Conservation (phyloP, 2,888 invertebrate genomes). For the Cartodere bifasciata region DNA sequence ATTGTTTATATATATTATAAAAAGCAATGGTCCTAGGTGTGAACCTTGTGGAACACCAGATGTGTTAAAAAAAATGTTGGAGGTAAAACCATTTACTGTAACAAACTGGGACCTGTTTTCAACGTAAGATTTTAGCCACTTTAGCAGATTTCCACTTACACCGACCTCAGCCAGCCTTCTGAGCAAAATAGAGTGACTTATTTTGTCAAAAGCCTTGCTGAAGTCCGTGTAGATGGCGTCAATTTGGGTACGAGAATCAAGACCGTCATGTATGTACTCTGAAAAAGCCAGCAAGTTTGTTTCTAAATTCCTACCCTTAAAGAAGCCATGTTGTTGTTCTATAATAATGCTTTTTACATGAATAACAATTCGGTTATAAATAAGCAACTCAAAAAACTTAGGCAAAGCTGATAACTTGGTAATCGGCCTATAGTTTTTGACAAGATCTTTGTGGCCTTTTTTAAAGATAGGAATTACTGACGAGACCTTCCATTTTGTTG, state of each 20-base stretch:
- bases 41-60: constrained; percentile 16
- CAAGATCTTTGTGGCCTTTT: no score
- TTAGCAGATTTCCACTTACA: constrained; percentile 11
- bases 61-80: constrained; percentile 6
- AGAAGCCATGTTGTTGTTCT: constrained; percentile 3
- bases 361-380: constrained; percentile 1
- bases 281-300: constrained; percentile 1
- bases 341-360: constrained; percentile 1
- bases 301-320: constrained; percentile 2
- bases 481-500: constrained; percentile 5
- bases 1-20: constrained; percentile 11
- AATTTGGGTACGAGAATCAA: not conserved
- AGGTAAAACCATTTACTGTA: constrained; percentile 9
- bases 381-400: constrained; percentile 3
- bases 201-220: constrained; percentile 16
- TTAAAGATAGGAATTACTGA: constrained; percentile 5
- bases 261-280: not conserved
- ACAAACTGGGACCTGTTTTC: constrained; percentile 12
- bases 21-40: constrained; percentile 14
- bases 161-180: constrained; percentile 12
- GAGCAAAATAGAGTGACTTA: constrained; percentile 14
- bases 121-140: constrained; percentile 14
- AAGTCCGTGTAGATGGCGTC: constrained; percentile 10
- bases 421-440: constrained; percentile 6
- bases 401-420: constrained; percentile 3